Conservation (phyloP, 1,140 invertebrate genomes). For the Lordiphosa stackelbergi region DNA sequence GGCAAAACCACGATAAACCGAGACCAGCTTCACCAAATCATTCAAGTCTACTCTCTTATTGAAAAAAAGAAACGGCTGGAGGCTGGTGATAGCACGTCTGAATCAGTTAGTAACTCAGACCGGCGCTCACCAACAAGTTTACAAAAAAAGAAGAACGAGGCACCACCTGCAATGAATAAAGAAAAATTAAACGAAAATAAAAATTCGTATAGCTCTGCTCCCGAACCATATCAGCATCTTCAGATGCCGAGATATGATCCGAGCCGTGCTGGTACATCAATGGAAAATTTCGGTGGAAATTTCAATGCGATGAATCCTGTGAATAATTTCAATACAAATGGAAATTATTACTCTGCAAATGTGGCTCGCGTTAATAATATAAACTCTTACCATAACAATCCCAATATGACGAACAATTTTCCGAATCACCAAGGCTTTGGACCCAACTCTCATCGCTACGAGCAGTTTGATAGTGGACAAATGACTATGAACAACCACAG, state of each 20-base stretch:
- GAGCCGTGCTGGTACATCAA: conserved; percentile 11
- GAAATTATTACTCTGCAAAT: conserved; percentile 36
- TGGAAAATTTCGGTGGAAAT: conserved; percentile 8
- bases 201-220: background rate
- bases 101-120: background rate
- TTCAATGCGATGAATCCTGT: conserved; percentile 9
- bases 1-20: conserved; percentile 63
- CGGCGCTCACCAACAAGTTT: background rate
- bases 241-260: conserved; percentile 8
- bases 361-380: conserved; percentile 42
- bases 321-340: conserved; percentile 28
- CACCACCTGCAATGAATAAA: background rate
- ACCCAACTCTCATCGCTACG: conserved; percentile 15
- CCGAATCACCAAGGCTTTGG: conserved; percentile 17
- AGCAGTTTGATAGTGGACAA: conserved; percentile 6
- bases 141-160: background rate
- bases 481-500: conserved; percentile 6
- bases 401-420: conserved; percentile 19
- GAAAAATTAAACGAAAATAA: background rate
- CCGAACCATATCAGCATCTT: background rate
- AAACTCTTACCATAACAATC: conserved; percentile 24
- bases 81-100: background rate
- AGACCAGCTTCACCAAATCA: conserved; percentile 59
- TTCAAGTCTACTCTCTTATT: conserved; percentile 57
- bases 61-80: conserved; percentile 56